phyloP scores from a whole-genome alignment of 2,113 vertebrate species.

The Engraulis encrasicolus region DNA sequence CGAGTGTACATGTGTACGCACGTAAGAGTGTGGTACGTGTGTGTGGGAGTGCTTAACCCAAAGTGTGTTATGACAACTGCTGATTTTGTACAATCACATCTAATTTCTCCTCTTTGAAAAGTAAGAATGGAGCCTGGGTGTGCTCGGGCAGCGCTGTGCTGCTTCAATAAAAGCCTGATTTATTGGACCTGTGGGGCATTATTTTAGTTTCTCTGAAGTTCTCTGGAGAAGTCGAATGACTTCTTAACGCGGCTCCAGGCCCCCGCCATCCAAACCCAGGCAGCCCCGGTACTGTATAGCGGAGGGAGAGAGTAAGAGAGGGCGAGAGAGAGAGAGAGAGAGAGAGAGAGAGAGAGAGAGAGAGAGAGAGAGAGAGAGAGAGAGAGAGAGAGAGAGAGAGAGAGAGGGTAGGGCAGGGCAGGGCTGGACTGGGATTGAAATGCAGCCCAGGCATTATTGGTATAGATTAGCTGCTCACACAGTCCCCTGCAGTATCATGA shows the following conservation, averaged over 20 bases:
- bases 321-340: too few relatives aligned
- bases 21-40: too few relatives aligned
- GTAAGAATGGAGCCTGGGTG: constrained; percentile 47
- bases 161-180: constrained; percentile 58
- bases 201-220: constrained; percentile 57
- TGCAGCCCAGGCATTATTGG: too few relatives aligned
- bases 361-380: too few relatives aligned
- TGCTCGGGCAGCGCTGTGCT: constrained; percentile 40
- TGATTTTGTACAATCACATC: constrained; percentile 53
- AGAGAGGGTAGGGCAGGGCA: not conserved
- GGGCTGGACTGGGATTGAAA: too few relatives aligned
- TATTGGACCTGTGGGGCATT: constrained; percentile 54
- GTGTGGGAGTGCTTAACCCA: constrained; percentile 38
- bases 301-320: too few relatives aligned
- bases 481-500: too few relatives aligned
- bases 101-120: constrained; percentile 40
- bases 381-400: too few relatives aligned
- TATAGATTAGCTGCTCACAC: not conserved
- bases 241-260: constrained; percentile 44
- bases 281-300: too few relatives aligned
- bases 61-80: constrained; percentile 21
- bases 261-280: constrained; percentile 38
- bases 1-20: constrained; percentile 34
- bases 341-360: too few relatives aligned
- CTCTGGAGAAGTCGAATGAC: constrained; percentile 49